Evolutionary conservation across 1,140 invertebrate genomes (phyloP).

Genomic region (Drosophila serrata): DNA sequence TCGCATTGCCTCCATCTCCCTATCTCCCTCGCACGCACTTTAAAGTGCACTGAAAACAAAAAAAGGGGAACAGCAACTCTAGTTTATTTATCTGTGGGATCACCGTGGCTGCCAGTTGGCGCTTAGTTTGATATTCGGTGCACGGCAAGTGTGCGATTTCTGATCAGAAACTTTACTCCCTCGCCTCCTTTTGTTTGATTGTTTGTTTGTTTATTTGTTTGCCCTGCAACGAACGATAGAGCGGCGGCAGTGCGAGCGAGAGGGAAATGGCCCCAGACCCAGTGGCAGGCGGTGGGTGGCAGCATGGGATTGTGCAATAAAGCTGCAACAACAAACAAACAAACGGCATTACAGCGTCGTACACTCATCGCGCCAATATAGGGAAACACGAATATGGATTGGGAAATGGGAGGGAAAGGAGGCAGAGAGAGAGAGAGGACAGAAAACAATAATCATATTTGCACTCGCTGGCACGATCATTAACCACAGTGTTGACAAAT

Average conservation of each 20-base stretch:
- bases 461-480: conserved; percentile 45
- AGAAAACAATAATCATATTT: conserved; percentile 58
- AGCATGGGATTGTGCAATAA: conserved; percentile 72
- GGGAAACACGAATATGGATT: conserved; percentile 12
- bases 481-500: conserved; percentile 14
- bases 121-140: conserved; percentile 18
- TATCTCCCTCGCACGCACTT: conserved; percentile 11
- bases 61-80: background rate
- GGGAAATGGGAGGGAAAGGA: background rate
- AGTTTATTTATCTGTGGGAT: background rate
- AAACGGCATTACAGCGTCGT: conserved; percentile 56
- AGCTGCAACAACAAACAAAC: conserved; percentile 70
- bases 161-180: conserved; percentile 16
- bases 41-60: conserved; percentile 19
- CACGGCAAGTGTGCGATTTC: conserved; percentile 33
- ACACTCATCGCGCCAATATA: conserved; percentile 31
- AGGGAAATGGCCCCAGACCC: conserved; percentile 1
- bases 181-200: conserved; percentile 27
- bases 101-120: conserved; percentile 23
- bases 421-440: background rate
- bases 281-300: conserved; percentile 36
- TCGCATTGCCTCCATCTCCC: conserved; percentile 19
- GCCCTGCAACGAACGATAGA: conserved; percentile 10
- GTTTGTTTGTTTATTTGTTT: conserved; percentile 12
- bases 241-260: background rate